A percentile compares a stretch with the other conserved stretches of the same genome.
These are phyloP conservation scores for Orthonevra nobilis DNA, from an alignment of 2,888 invertebrate species.

Conservation along the genomic window DNA sequence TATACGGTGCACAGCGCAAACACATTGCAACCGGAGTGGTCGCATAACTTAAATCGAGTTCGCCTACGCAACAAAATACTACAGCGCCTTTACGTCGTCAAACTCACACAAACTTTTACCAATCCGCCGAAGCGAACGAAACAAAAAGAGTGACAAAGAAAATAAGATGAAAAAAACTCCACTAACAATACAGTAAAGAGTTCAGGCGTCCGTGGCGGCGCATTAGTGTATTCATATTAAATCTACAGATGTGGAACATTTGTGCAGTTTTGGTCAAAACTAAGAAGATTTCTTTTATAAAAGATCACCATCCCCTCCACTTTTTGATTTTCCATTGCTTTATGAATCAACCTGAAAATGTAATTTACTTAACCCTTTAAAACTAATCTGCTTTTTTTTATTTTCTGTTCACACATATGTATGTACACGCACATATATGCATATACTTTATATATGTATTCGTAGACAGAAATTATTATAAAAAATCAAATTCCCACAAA, in stretches of 20 bases:
- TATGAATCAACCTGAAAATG: too few relatives aligned
- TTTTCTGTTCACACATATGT: neutral
- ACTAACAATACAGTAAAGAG: conserved; percentile 28
- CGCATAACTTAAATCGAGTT: conserved; percentile 70
- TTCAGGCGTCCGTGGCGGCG: conserved; percentile 10
- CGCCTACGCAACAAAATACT: conserved; percentile 69
- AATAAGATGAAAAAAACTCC: conserved; percentile 2
- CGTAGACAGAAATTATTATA: neutral
- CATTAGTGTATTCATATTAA: conserved; percentile 13
- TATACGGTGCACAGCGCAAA: conserved; percentile 39
- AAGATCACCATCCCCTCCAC: too few relatives aligned
- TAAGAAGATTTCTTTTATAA: too few relatives aligned
- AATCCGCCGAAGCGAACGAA: conserved; percentile 37
- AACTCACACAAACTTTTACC: conserved; percentile 62
- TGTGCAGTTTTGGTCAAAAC: too few relatives aligned
- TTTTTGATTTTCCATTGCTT: too few relatives aligned
- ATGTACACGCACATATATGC: neutral
- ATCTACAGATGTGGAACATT: too few relatives aligned
- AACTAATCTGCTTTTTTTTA: too few relatives aligned
- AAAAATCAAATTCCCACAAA: too few relatives aligned
- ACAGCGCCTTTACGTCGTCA: conserved; percentile 61
- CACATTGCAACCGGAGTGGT: conserved; percentile 67
- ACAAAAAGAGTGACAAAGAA: conserved; percentile 24
- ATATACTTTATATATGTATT: neutral
- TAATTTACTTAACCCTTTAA: too few relatives aligned